These are phyloP conservation scores for Tubulanus polymorphus DNA, from an alignment of 2,888 invertebrate species.

Conservation along the genomic window DNA sequence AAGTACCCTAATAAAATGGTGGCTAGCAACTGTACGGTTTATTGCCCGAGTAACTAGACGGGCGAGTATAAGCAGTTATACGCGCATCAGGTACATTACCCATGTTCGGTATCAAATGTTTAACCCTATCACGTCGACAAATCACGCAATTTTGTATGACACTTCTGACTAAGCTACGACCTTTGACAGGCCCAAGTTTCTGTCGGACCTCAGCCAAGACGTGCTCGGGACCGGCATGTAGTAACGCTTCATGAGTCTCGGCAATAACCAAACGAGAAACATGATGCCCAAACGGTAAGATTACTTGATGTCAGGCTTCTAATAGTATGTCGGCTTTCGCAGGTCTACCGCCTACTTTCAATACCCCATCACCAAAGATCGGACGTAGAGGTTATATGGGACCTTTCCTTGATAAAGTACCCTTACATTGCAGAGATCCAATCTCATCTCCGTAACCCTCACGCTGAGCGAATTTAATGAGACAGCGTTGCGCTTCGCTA, in stretches of 20 bases:
- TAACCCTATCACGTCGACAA: too few species aligned
- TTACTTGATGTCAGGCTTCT: neutral
- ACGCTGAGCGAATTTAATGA: neutral
- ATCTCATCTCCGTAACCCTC: neutral
- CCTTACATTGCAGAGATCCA: neutral
- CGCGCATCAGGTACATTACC: too few species aligned
- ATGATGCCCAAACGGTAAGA: neutral
- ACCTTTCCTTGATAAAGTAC: neutral
- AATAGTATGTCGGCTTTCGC: neutral
- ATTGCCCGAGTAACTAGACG: too few species aligned
- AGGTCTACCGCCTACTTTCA: neutral
- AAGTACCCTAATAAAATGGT: too few species aligned
- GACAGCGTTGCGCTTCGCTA: neutral
- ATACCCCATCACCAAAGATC: neutral
- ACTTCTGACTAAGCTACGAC: too few species aligned
- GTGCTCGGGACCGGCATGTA: neutral
- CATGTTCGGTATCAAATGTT: too few species aligned
- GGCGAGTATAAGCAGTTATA: too few species aligned
- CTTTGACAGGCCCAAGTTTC: neutral
- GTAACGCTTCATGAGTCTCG: neutral
- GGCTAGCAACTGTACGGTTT: too few species aligned
- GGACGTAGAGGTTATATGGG: neutral
- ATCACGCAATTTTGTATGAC: too few species aligned
- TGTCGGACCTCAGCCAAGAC: neutral
- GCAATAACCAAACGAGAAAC: neutral